These are phyloP conservation scores for Phoeniculus purpureus DNA, from an alignment of 2,797 vertebrate genomes.

Conservation along the genomic window DNA sequence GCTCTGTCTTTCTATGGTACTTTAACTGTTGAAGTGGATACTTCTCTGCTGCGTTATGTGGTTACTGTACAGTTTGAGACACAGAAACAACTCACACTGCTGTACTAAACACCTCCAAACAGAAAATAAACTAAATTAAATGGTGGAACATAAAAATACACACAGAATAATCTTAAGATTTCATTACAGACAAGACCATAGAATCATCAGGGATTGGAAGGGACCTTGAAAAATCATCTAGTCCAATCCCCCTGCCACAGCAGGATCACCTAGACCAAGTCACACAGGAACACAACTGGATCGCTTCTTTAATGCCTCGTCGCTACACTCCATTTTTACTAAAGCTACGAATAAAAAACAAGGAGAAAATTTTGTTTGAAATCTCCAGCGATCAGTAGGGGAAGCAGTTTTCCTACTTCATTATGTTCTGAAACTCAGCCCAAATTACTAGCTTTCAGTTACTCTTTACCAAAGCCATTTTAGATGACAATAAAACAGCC, in stretches of 20 bases:
- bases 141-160: background rate
- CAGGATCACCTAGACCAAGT: too few species aligned
- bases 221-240: too few species aligned
- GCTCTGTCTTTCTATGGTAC: background rate
- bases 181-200: background rate
- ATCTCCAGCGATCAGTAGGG: background rate
- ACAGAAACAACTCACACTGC: background rate
- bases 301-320: background rate
- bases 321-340: background rate
- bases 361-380: background rate
- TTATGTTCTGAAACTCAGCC: background rate
- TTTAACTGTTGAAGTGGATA: background rate
- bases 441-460: background rate
- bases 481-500: background rate
- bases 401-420: background rate
- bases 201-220: too few species aligned
- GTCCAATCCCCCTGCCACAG: too few species aligned
- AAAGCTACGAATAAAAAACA: background rate
- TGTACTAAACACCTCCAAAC: background rate
- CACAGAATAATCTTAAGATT: background rate
- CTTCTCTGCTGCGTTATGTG: background rate
- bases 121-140: background rate
- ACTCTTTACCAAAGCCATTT: background rate
- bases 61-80: background rate
- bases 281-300: rapidly evolving